A percentile compares a stretch with the other conserved stretches of the same genome.
phyloP scores from a whole-genome alignment of 2,888 invertebrate genomes.

The Melanostoma scalare region DNA sequence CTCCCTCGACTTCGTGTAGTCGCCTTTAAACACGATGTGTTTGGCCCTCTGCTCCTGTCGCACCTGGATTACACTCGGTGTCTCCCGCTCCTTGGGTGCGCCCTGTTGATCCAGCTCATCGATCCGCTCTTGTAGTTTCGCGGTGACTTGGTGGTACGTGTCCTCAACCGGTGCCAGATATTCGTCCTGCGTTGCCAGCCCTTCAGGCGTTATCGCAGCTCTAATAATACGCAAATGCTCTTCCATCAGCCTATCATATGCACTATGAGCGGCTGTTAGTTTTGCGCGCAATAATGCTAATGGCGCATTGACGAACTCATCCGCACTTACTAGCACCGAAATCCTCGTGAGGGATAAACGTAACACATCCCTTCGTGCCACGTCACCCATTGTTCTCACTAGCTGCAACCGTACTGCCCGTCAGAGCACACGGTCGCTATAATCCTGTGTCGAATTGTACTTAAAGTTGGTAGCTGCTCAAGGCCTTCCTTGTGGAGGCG shows the following conservation, averaged over 20 bases:
- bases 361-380: constrained; percentile 7
- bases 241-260: too few relatives aligned
- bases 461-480: too few relatives aligned
- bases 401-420: too few relatives aligned
- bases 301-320: not conserved
- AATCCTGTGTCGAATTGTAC: too few relatives aligned
- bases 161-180: not conserved
- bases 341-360: constrained; percentile 6
- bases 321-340: not conserved
- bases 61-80: too few relatives aligned
- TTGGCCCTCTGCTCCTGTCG: too few relatives aligned
- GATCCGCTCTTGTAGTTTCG: not conserved
- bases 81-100: not conserved
- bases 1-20: too few relatives aligned
- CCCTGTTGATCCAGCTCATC: not conserved
- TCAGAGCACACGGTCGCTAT: too few relatives aligned
- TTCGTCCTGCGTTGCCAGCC: not conserved
- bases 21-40: too few relatives aligned
- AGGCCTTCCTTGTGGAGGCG: too few relatives aligned
- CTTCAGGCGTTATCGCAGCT: not conserved
- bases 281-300: not conserved
- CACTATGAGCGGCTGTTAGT: not conserved
- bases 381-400: constrained; percentile 15
- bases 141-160: not conserved
- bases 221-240: not conserved